Evolutionary conservation across 2,797 vertebrate genomes (phyloP).

Genomic region (Pteropus rufus): DNA sequence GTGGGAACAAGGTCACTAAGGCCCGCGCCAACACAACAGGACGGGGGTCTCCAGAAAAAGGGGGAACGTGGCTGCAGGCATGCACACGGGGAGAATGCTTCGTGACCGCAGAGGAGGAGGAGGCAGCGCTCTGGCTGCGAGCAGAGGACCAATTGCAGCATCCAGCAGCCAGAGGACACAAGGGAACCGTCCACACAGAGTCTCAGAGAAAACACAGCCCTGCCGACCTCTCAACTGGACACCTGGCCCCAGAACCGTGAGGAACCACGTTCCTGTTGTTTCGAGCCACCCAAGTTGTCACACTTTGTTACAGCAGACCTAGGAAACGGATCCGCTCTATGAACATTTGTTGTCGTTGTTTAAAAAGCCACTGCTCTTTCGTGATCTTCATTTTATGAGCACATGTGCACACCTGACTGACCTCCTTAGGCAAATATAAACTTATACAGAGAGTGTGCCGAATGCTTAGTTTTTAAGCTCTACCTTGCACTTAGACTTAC

Average conservation of each 20-base stretch:
- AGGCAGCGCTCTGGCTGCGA: fast-evolving
- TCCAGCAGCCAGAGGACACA: fast-evolving
- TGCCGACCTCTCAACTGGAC: fast-evolving
- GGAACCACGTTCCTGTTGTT: neutral
- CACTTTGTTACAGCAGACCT: too few relatives aligned
- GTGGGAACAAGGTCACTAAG: too few relatives aligned
- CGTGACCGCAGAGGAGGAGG: too few relatives aligned
- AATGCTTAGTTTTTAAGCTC: neutral
- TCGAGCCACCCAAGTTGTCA: fast-evolving
- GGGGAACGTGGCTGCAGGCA: too few relatives aligned
- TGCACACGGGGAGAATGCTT: too few relatives aligned
- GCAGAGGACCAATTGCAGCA: fast-evolving
- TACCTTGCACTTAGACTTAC: neutral
- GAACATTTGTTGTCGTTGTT: neutral
- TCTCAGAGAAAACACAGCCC: neutral
- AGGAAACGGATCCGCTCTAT: too few relatives aligned
- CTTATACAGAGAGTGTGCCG: neutral
- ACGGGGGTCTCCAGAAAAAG: too few relatives aligned
- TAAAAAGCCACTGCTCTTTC: neutral
- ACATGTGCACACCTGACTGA: fast-evolving
- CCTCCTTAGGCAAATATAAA: neutral
- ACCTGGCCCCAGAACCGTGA: neutral
- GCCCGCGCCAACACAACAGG: too few relatives aligned
- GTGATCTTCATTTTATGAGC: neutral
- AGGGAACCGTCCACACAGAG: fast-evolving